Evolutionary conservation across 2,113 vertebrate species (phyloP).

Genomic region (Ramphastos sulfuratus): DNA sequence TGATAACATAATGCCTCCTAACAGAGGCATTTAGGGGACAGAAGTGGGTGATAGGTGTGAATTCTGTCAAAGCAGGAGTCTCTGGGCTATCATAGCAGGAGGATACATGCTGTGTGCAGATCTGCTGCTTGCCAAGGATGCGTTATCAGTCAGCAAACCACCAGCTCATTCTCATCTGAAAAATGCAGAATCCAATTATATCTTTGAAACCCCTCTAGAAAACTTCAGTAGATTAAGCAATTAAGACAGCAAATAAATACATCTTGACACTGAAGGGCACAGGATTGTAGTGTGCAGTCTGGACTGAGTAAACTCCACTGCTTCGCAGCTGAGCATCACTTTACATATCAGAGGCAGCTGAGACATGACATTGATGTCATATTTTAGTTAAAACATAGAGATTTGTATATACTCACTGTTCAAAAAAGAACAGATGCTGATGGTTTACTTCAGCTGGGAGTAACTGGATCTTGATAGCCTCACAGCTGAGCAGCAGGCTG

Average conservation of each 20-base stretch:
- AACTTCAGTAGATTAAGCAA: not conserved
- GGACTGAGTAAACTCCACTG: not conserved
- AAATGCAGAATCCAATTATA: not conserved
- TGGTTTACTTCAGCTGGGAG: not conserved
- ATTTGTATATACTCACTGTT: not conserved
- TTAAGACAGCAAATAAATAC: not conserved
- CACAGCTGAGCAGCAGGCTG: not conserved
- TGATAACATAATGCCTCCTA: not conserved
- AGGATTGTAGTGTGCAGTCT: not conserved
- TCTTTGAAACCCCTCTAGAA: not conserved
- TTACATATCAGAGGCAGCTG: not conserved
- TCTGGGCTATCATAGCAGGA: not conserved
- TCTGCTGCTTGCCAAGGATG: not conserved
- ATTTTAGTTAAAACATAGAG: not conserved
- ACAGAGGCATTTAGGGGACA: not conserved
- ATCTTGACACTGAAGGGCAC: not conserved
- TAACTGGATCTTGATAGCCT: not conserved
- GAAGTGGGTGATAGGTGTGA: not conserved
- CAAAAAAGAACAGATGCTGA: not conserved
- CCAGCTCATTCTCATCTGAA: not conserved
- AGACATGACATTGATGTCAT: not conserved
- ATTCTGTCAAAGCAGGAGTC: not conserved
- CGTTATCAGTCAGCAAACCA: not conserved
- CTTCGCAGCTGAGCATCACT: not conserved
- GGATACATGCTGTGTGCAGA: not conserved